Evolutionary conservation across 2,113 vertebrate species (phyloP).

Genomic region (Chloebia gouldiae): DNA sequence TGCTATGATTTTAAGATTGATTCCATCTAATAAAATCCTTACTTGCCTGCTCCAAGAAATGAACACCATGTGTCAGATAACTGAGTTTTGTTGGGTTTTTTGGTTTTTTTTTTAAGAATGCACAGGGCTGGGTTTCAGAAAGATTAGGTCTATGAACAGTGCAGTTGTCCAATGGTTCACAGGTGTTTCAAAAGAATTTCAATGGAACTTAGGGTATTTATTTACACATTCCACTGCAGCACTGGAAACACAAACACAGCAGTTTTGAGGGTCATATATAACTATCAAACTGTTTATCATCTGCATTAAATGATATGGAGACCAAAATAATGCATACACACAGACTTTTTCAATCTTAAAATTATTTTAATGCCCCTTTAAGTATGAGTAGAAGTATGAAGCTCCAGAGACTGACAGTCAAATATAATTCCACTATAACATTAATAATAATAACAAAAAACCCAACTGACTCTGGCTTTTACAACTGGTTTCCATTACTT

Average conservation of each 20-base stretch:
- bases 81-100: background rate
- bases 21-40: background rate
- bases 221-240: constrained; percentile 22
- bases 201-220: background rate
- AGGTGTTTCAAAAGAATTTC: constrained; percentile 47
- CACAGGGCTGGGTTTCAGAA: background rate
- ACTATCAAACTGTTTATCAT: background rate
- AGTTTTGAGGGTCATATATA: background rate
- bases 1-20: background rate
- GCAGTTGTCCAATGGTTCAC: constrained; percentile 22
- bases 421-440: background rate
- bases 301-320: background rate
- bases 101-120: background rate
- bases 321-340: background rate
- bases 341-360: background rate
- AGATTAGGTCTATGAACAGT: constrained; percentile 20
- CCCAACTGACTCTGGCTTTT: background rate
- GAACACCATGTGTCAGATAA: background rate
- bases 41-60: background rate
- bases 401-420: background rate
- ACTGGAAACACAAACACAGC: constrained; percentile 2
- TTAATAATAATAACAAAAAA: background rate
- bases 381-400: background rate
- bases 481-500: constrained; percentile 24
- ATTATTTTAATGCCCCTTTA: background rate